phyloP scores from a whole-genome alignment of 2,113 vertebrate species.

The Crotophaga sulcirostris region DNA sequence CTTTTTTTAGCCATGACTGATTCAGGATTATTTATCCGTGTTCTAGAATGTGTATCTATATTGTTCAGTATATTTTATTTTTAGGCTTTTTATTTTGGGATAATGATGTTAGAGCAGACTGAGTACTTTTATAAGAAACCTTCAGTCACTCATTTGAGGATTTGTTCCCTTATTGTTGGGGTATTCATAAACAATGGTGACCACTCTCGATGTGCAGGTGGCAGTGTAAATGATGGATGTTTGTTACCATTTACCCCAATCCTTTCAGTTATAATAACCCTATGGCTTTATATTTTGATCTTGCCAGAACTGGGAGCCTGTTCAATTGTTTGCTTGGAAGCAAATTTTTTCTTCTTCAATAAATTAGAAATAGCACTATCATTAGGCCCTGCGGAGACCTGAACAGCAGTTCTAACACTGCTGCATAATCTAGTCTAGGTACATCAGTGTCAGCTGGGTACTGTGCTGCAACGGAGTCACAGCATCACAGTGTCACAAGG shows the following conservation, averaged over 20 bases:
- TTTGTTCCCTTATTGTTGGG: not conserved
- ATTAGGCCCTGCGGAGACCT: not conserved
- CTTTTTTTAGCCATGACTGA: not conserved
- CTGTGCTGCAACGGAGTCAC: too few species aligned
- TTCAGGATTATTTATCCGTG: not conserved
- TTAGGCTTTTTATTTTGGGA: not conserved
- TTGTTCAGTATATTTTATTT: not conserved
- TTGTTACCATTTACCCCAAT: not conserved
- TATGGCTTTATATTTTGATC: not conserved
- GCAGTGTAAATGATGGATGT: not conserved
- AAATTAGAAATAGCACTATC: not conserved
- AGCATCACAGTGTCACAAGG: too few species aligned
- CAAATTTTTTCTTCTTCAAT: not conserved
- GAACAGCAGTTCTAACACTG: not conserved
- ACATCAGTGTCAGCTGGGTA: not conserved
- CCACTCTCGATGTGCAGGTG: not conserved
- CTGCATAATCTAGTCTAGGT: not conserved
- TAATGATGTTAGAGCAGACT: not conserved
- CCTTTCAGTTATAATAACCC: not conserved
- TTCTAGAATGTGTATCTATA: not conserved
- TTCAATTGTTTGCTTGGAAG: not conserved
- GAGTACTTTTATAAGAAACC: not conserved
- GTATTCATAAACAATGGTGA: not conserved
- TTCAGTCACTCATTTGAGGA: not conserved
- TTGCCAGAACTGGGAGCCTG: not conserved